Evolutionary conservation across 2,888 invertebrate species (phyloP).

Genomic region (Dicycla oo): DNA sequence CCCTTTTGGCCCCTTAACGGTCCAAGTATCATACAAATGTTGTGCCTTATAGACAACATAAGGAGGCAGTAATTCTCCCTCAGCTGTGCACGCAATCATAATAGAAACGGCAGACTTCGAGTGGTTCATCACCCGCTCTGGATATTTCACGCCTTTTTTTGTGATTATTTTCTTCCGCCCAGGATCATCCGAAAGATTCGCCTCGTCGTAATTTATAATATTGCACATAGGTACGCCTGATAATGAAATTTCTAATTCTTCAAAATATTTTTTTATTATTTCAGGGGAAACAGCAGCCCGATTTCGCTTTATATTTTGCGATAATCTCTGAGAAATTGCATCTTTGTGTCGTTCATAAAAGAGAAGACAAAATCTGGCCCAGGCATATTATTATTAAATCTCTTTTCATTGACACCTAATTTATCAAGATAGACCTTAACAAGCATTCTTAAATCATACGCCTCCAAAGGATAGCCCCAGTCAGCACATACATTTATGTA

Average conservation of each 20-base stretch:
- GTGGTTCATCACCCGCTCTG: constrained; percentile 37
- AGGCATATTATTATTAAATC: constrained; percentile 46
- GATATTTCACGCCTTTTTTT: constrained; percentile 50
- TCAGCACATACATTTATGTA: no score
- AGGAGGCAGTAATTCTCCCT: constrained; percentile 72
- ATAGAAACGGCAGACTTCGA: constrained; percentile 63
- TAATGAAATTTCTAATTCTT: no score
- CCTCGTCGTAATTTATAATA: constrained; percentile 59
- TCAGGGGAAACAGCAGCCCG: constrained; percentile 40
- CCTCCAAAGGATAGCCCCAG: no score
- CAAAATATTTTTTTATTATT: no score
- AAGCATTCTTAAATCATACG: no score
- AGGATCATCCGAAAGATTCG: constrained; percentile 53
- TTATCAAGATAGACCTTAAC: no score
- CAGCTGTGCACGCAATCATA: constrained; percentile 75
- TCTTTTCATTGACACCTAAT: constrained; percentile 35
- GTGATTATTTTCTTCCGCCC: constrained; percentile 43
- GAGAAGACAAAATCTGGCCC: constrained; percentile 32
- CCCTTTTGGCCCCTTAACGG: constrained; percentile 64
- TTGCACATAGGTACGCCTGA: no score
- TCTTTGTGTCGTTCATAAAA: constrained; percentile 40
- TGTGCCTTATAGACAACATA: constrained; percentile 79
- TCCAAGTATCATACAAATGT: constrained; percentile 69
- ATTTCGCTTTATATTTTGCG: constrained; percentile 43
- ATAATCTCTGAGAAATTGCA: constrained; percentile 31